These are phyloP conservation scores for Masticophis lateralis DNA, from an alignment of 2,797 vertebrate genomes.

Conservation along the genomic window DNA sequence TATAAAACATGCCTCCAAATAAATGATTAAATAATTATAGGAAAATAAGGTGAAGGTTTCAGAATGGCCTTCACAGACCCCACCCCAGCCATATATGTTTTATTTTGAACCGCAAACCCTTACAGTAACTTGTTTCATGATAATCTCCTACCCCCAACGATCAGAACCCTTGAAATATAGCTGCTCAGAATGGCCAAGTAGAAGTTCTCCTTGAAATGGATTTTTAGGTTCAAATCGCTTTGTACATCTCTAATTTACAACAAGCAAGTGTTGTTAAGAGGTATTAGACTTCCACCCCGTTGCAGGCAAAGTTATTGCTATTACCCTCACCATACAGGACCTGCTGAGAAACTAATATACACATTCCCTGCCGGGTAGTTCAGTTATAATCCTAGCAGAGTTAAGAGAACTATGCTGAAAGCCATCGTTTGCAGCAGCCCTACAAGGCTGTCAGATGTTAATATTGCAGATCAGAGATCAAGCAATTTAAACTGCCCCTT, in stretches of 20 bases:
- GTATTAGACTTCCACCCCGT: background rate
- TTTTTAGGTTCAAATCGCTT: background rate
- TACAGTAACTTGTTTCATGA: background rate
- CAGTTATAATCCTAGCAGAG: background rate
- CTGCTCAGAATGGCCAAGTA: background rate
- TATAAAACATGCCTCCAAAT: background rate
- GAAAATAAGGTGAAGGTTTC: background rate
- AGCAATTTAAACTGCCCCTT: background rate
- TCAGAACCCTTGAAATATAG: background rate
- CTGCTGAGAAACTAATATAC: background rate
- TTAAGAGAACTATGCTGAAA: background rate
- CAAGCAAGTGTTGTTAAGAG: background rate
- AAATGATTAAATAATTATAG: background rate
- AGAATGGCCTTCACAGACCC: background rate
- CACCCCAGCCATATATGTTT: background rate
- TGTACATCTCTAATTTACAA: background rate
- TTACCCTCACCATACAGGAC: background rate
- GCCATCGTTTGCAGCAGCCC: background rate
- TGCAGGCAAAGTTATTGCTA: background rate
- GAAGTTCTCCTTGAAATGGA: background rate
- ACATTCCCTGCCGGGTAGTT: background rate
- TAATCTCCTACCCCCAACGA: accelerated
- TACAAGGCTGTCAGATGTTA: background rate
- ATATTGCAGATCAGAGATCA: background rate
- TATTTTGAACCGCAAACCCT: background rate